These are phyloP conservation scores for Collichthys lucidus DNA, from an alignment of 2,113 vertebrate genomes.

Conservation along the genomic window DNA sequence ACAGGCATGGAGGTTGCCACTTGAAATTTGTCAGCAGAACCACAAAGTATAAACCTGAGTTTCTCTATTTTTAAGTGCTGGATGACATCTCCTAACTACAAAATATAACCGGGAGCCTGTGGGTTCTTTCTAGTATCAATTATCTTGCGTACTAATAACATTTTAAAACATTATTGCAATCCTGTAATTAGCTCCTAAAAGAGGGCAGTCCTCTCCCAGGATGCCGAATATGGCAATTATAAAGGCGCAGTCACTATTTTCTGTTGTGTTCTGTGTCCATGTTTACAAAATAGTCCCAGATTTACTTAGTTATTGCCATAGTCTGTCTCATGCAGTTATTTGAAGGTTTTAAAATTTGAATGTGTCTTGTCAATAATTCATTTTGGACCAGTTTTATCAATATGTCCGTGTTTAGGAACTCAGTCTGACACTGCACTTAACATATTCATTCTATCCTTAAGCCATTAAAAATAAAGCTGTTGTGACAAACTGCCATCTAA, in stretches of 20 bases:
- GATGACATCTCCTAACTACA: no score
- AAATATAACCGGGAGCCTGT: no score
- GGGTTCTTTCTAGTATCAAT: no score
- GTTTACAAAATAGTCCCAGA: neutral
- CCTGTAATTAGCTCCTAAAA: no score
- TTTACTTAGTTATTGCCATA: neutral
- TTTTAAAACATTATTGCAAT: no score
- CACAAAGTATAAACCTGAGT: no score
- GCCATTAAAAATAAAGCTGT: constrained; percentile 13
- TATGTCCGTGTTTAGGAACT: constrained; percentile 12
- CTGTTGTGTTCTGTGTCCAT: neutral
- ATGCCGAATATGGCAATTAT: no score
- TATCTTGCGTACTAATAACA: no score
- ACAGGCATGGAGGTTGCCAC: no score
- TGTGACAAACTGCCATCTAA: constrained; percentile 3
- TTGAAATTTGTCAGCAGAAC: no score
- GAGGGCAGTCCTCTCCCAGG: no score
- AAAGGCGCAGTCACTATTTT: neutral
- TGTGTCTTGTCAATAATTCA: constrained; percentile 32
- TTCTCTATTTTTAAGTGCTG: no score
- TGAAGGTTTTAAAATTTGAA: constrained; percentile 6
- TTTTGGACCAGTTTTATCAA: constrained; percentile 34
- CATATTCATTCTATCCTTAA: constrained; percentile 3
- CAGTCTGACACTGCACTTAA: neutral
- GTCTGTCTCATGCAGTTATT: neutral